A percentile compares a stretch with the other conserved stretches of the same genome.
Evolutionary conservation across 2,888 invertebrate genomes (phyloP).

Genomic region (Myathropa florea): DNA sequence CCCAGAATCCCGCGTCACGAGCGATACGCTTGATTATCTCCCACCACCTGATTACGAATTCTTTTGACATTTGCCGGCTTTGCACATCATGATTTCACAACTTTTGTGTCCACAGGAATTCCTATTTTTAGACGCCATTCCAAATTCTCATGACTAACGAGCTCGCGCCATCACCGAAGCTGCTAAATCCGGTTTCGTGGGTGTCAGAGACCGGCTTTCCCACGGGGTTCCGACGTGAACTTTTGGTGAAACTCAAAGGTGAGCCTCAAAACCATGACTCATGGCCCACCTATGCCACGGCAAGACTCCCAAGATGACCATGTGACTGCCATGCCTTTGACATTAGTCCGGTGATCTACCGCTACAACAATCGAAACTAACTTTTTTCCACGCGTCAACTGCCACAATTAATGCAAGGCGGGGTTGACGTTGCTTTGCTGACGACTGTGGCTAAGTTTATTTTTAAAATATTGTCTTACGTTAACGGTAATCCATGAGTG

Average conservation of each 20-base stretch:
- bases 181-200: slow-evolving; percentile 30
- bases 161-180: slow-evolving; percentile 11
- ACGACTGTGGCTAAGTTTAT: not conserved
- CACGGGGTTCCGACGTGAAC: not conserved
- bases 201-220: not conserved
- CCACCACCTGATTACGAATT: not conserved
- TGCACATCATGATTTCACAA: not conserved
- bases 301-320: not conserved
- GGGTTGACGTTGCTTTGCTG: not conserved
- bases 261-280: not conserved
- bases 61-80: not conserved
- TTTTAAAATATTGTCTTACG: not conserved
- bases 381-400: not conserved
- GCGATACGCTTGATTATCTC: not conserved
- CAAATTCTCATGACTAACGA: slow-evolving; percentile 19
- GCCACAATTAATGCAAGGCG: not conserved
- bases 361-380: not conserved
- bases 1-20: not conserved
- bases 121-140: not conserved
- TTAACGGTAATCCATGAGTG: not conserved
- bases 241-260: not conserved
- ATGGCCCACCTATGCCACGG: not conserved
- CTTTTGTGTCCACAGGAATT: not conserved
- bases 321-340: not conserved
- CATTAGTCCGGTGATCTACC: not conserved